A percentile compares a stretch with the other conserved stretches of the same genome.
phyloP scores from a whole-genome alignment of 2,113 vertebrate genomes.

The Tyrannus savana region DNA sequence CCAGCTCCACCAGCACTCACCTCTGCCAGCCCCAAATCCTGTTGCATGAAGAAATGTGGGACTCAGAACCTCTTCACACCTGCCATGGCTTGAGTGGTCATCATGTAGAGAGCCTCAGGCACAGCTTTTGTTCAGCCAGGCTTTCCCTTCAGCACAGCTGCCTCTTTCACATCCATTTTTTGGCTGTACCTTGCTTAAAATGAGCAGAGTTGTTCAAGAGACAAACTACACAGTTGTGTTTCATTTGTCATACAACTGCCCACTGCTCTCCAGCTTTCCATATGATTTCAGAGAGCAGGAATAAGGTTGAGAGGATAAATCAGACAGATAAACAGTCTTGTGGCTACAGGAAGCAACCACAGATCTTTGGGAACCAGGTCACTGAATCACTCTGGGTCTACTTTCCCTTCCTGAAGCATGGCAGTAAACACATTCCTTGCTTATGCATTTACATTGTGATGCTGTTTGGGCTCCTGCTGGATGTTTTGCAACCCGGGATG shows the following conservation, averaged over 20 bases:
- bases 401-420: neutral
- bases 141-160: neutral
- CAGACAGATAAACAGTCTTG: neutral
- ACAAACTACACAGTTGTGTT: neutral
- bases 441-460: neutral
- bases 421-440: neutral
- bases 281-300: neutral
- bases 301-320: neutral
- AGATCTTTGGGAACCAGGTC: neutral
- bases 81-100: rapidly evolving
- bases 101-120: rapidly evolving
- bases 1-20: neutral
- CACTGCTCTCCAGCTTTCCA: neutral
- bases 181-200: neutral
- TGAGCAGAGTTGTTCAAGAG: neutral
- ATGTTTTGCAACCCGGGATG: neutral
- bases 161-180: neutral
- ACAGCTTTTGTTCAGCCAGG: neutral
- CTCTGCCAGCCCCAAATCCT: neutral
- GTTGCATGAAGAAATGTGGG: neutral
- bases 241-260: neutral
- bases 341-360: neutral
- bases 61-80: neutral
- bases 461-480: neutral
- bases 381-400: neutral